Evolutionary conservation across 1,140 invertebrate genomes (phyloP), one percentile per base, ranked within the genome.

Genomic region (Cepaea nemoralis): DNA sequence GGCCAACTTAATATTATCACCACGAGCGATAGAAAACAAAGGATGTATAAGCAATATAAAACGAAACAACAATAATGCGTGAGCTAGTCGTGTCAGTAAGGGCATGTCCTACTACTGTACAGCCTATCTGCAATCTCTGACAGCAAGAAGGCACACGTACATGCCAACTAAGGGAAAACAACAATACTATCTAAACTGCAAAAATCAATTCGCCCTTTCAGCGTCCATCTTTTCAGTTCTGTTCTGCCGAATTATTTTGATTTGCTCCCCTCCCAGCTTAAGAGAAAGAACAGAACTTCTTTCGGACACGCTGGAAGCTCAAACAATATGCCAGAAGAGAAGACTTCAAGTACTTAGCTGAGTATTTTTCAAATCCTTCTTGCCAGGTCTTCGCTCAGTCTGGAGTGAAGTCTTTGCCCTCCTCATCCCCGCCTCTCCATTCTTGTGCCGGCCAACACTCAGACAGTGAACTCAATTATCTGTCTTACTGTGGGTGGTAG

Each of bases 311-410:
- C 59, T 63, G 59, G 59, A 63, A 5, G 27, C 59, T 63, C 59
- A 63, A 63, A 63, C 59, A 63, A 63, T 63, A 27, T 63, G 59
- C 27, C 59, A 63, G 59, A 16, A 63, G 22, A 63, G 59, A 31
- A 63, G 59, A 63, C 27, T 63, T 63, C n/a, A 63, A 63, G 59
- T 63, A 31, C 59, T 0, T 63, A 27, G 1, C 33, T 27, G 22
- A 63, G 59, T 63, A 63, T 63, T 63, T 63, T 63, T 63, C 59
- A 5, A 63, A 39, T 40, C 37, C 69, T 31, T 39, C 69, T 42
- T 71, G 24, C 19, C 40, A 40, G 35, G 35, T 71, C 69, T 39
- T 71, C 69, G n/a, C 40, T 42, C 2, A 63, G 59, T 31, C 59
- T 63, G 59, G 16, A 63, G 59, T 6, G 33, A 31, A 31, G 59